Evolutionary conservation across 1,140 invertebrate species (phyloP).

Genomic region (Calliopsis andreniformis): DNA sequence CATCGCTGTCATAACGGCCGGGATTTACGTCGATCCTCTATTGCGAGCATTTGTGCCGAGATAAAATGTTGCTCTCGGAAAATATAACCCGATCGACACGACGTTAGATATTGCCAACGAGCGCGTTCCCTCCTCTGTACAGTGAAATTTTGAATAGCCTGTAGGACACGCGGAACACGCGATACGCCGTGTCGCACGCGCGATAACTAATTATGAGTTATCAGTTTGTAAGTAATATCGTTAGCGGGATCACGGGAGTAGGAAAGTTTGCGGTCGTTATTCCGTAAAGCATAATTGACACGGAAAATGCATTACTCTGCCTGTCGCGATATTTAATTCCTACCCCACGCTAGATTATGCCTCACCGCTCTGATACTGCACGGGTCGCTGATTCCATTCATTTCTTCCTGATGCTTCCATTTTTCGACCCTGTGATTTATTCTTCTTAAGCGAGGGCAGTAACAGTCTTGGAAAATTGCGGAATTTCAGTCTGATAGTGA

Average conservation of each 20-base stretch:
- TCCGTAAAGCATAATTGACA: slow-evolving; percentile 21
- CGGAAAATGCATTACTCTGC: slow-evolving; percentile 11
- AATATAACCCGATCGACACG: slow-evolving; percentile 3
- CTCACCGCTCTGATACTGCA: background rate
- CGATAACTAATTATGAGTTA: slow-evolving; percentile 24
- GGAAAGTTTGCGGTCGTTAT: slow-evolving; percentile 4
- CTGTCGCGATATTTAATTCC: slow-evolving; percentile 13
- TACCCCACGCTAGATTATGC: background rate
- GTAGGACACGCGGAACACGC: background rate
- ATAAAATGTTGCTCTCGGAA: slow-evolving; percentile 11
- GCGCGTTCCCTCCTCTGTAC: background rate
- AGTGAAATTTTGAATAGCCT: slow-evolving; percentile 2
- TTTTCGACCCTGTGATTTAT: no score
- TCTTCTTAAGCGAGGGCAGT: no score
- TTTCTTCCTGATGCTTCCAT: no score
- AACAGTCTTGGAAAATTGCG: no score
- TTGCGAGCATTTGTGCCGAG: background rate
- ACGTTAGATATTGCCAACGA: background rate
- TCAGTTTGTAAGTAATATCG: background rate
- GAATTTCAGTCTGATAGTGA: no score
- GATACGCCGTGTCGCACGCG: background rate
- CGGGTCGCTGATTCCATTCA: background rate
- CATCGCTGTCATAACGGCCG: background rate
- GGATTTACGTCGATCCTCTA: slow-evolving; percentile 1
- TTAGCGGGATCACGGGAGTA: background rate